Evolutionary conservation across 2,113 vertebrate species (phyloP), one percentile per base, ranked within the genome.

Genomic region (Myodes glareolus): DNA sequence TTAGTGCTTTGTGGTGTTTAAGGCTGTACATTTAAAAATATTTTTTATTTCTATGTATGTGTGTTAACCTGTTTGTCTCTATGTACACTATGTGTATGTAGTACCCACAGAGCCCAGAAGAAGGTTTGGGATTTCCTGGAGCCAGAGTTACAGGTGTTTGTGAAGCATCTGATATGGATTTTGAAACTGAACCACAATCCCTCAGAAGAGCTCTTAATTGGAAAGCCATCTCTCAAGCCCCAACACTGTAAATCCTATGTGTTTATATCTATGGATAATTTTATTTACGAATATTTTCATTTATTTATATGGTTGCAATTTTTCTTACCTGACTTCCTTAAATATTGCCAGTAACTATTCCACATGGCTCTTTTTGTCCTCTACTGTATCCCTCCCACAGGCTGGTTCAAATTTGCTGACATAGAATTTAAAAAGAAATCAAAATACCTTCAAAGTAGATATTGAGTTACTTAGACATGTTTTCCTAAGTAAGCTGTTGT

Each of bases 261-360:
- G 21, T 5, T 58, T 90, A 17, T 61, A 90, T 90, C 33, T 87
- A 67, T 21, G 65, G n/a, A 55, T 77, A 16, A 92, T 91, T 86
- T 67, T 47, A 2, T 29, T 92, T 81, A 61, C 14, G 27, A 55
- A 82, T 72, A 86, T 4, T 81, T 92, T 90, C 10, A n/a, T 84
- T 84, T 81, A 39, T 89, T 93, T 76, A 68, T 91, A 10, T 50
- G 16, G 4, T 91, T 95, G 33, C 63, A 50, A 76, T 81, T 77
- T 65, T 81, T 10, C 45, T 82, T 25, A 72, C 23, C 19, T 77
- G 3, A 39, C 3, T 4, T 76, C 45, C 7, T 91, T 95, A 91
- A 19, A 19, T 94, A 94, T 65, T 85, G 21, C 68, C 45, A 58
- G 65, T 95, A 94, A 91, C 52, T 76, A 75, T 93, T 61, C 45